A percentile compares a stretch with the other conserved stretches of the same genome.
Evolutionary conservation across 2,888 invertebrate genomes (phyloP).

Genomic region (Lymantria monacha): DNA sequence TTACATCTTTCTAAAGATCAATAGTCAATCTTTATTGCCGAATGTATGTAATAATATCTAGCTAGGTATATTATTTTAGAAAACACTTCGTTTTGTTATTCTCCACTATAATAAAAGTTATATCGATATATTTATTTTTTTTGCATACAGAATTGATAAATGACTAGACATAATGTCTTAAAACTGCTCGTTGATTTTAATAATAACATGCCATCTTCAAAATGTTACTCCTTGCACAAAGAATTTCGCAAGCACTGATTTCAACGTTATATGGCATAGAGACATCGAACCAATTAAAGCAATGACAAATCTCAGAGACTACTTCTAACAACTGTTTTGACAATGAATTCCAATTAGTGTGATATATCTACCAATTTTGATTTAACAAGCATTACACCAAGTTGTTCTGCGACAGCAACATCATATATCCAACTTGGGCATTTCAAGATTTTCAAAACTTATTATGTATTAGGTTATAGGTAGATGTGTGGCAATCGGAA

Average conservation of each 20-base stretch:
- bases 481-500: constrained; percentile 44
- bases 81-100: constrained; percentile 17
- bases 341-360: constrained; percentile 63
- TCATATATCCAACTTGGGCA: constrained; percentile 36
- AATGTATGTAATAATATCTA: too few relatives aligned
- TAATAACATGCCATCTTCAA: constrained; percentile 45
- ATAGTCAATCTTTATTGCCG: too few relatives aligned
- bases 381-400: constrained; percentile 48
- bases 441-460: constrained; percentile 16
- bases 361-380: constrained; percentile 54
- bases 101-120: constrained; percentile 26
- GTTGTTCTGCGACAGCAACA: constrained; percentile 37
- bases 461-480: constrained; percentile 29
- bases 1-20: too few relatives aligned
- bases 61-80: background rate
- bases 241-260: constrained; percentile 30
- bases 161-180: constrained; percentile 72
- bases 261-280: constrained; percentile 14
- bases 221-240: constrained; percentile 46
- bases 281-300: constrained; percentile 47
- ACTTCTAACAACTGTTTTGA: constrained; percentile 48
- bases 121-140: constrained; percentile 32
- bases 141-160: constrained; percentile 53
- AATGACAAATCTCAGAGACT: constrained; percentile 53
- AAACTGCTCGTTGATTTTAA: constrained; percentile 71